These are phyloP conservation scores for Delia radicum DNA, from an alignment of 1,140 invertebrate genomes.

Conservation along the genomic window DNA sequence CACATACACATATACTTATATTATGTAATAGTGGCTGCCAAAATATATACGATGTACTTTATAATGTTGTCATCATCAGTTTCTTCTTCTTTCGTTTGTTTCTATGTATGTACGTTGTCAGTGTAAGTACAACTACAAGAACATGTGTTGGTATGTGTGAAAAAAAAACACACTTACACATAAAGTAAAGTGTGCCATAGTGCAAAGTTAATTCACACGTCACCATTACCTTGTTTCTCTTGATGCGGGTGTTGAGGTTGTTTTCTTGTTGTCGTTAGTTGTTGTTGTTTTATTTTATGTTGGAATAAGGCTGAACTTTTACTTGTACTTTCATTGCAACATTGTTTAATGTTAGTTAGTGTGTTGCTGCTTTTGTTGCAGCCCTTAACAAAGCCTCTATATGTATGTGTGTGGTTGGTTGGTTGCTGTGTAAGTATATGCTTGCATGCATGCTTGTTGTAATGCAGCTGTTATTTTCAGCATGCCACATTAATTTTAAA, in stretches of 20 bases:
- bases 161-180: constrained; percentile 21
- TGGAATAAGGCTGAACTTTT: not conserved
- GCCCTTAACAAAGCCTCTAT: not conserved
- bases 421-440: not conserved
- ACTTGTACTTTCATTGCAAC: not conserved
- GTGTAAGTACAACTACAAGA: not conserved
- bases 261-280: not conserved
- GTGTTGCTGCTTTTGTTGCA: not conserved
- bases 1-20: not conserved
- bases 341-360: not conserved
- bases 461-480: not conserved
- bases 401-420: not conserved
- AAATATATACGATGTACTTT: not conserved
- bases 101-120: not conserved
- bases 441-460: not conserved
- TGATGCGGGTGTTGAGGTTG: not conserved
- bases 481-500: constrained; percentile 14
- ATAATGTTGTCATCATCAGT: not conserved
- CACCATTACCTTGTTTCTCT: not conserved
- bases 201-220: constrained; percentile 6
- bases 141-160: not conserved
- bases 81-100: not conserved
- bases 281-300: not conserved
- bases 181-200: constrained; percentile 27
- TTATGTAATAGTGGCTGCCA: not conserved